phyloP scores from a whole-genome alignment of 2,113 vertebrate species.

The Pseudolaguvia tuberculata region DNA sequence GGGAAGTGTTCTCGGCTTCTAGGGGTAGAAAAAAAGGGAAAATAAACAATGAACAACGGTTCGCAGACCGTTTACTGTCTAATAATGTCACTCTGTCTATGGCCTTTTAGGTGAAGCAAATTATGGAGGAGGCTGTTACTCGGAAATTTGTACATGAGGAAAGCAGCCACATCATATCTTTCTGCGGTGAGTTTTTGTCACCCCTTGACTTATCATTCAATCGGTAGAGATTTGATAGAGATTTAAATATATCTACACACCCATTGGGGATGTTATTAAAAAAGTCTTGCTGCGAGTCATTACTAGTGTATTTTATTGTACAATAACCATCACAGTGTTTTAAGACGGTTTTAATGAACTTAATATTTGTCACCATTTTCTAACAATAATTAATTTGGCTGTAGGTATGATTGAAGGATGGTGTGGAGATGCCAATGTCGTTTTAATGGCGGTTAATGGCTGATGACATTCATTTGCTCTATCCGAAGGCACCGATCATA shows the following conservation, averaged over 20 bases:
- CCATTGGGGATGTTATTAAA: not conserved
- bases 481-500: conserved; percentile 30
- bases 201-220: conserved; percentile 5
- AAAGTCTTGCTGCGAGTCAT: conserved; percentile 6
- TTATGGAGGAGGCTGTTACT: conserved; percentile 94
- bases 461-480: conserved; percentile 34
- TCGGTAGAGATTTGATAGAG: not conserved
- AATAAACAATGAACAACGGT: not conserved
- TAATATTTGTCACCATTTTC: not conserved
- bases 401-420: conserved; percentile 16
- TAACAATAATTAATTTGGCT: not conserved
- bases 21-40: not conserved
- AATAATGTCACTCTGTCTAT: conserved; percentile 36
- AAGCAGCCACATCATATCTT: conserved; percentile 96
- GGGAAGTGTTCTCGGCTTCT: not conserved
- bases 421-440: not conserved
- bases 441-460: conserved; percentile 27
- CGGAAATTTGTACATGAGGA: conserved; percentile 95
- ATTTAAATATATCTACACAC: not conserved
- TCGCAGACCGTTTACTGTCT: conserved; percentile 9
- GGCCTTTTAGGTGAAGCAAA: conserved; percentile 86
- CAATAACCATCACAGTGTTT: not conserved
- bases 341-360: no score
- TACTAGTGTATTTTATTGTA: conserved; percentile 10
- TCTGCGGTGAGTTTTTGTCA: conserved; percentile 79